Evolutionary conservation across 2,888 invertebrate genomes (phyloP).

Genomic region (Plagodis pulveraria): DNA sequence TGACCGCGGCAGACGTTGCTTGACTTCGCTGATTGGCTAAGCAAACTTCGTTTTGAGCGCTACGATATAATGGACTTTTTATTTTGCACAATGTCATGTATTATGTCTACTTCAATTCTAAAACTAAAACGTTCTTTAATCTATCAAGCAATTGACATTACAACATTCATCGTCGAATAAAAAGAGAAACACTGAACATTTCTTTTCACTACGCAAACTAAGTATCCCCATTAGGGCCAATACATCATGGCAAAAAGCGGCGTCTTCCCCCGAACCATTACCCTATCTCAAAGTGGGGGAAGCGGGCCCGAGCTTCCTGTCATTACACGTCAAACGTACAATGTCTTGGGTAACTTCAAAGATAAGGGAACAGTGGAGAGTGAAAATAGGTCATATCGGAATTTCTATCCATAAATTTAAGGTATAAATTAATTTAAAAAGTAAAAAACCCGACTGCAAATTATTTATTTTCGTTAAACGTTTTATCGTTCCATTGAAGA

Average conservation of each 20-base stretch:
- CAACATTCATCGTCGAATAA: neutral
- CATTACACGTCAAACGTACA: slow-evolving; percentile 33
- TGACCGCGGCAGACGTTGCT: too few relatives aligned
- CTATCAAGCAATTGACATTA: too few relatives aligned
- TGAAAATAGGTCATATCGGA: neutral
- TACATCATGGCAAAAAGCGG: slow-evolving; percentile 20
- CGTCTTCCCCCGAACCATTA: slow-evolving; percentile 26
- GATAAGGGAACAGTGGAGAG: slow-evolving; percentile 6
- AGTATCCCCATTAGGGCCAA: slow-evolving; percentile 18
- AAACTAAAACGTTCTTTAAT: too few relatives aligned
- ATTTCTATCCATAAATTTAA: neutral
- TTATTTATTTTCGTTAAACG: too few relatives aligned
- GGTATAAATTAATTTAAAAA: too few relatives aligned
- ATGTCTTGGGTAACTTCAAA: slow-evolving; percentile 1
- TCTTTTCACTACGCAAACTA: neutral
- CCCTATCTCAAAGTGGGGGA: slow-evolving; percentile 36
- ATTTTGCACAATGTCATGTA: too few relatives aligned
- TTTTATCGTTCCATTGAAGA: too few relatives aligned
- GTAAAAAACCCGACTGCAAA: too few relatives aligned
- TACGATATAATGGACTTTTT: too few relatives aligned
- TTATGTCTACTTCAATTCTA: too few relatives aligned
- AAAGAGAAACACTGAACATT: neutral
- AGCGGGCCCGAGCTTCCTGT: slow-evolving; percentile 31
- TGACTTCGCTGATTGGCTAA: too few relatives aligned
- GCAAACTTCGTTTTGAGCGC: too few relatives aligned